A percentile compares a stretch with the other conserved stretches of the same genome.
These are phyloP conservation scores for Escarpia spicata DNA, from an alignment of 2,888 invertebrate genomes.

Conservation along the genomic window DNA sequence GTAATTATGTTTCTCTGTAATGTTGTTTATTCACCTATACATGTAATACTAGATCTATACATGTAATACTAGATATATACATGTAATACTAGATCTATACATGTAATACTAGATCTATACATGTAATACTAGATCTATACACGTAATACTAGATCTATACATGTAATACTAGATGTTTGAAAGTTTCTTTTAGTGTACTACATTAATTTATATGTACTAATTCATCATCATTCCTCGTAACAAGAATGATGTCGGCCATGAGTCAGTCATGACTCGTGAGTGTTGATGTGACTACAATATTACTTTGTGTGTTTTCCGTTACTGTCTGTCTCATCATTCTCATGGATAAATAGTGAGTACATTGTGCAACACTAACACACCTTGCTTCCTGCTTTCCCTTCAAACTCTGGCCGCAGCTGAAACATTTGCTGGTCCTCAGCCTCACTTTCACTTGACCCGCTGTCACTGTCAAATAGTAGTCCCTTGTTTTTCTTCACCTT, in stretches of 20 bases:
- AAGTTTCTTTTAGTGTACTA: too few relatives aligned
- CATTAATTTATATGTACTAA: too few relatives aligned
- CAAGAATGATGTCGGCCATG: too few relatives aligned
- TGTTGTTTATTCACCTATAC: background rate
- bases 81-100: too few relatives aligned
- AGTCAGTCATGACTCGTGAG: too few relatives aligned
- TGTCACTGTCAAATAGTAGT: slow-evolving; percentile 25
- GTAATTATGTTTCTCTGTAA: background rate
- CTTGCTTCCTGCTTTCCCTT: slow-evolving; percentile 75
- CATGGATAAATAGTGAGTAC: background rate
- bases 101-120: background rate
- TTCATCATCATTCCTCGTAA: too few relatives aligned
- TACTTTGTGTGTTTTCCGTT: too few relatives aligned
- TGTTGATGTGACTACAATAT: too few relatives aligned
- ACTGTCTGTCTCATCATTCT: too few relatives aligned
- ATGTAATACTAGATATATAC: background rate
- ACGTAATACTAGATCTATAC: background rate
- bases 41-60: background rate
- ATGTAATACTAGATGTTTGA: background rate
- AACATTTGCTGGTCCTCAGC: slow-evolving; percentile 68
- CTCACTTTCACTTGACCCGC: slow-evolving; percentile 50
- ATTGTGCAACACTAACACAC: slow-evolving; percentile 52
- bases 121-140: background rate
- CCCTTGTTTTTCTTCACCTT: background rate
- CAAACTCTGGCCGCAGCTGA: slow-evolving; percentile 74